Conservation (phyloP, 2,888 invertebrate genomes). For the Cabera pusaria region DNA sequence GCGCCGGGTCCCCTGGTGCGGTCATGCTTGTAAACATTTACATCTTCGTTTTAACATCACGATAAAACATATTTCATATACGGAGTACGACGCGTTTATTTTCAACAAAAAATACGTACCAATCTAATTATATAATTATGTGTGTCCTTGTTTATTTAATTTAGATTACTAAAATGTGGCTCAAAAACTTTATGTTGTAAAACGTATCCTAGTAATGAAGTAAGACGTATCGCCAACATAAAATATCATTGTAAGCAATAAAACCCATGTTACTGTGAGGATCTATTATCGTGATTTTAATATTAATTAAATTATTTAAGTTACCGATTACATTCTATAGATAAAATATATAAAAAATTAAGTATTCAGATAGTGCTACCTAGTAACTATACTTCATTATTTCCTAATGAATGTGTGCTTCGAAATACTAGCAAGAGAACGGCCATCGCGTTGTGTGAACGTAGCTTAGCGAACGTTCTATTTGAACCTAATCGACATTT, state of each 20-base stretch:
- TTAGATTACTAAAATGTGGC: slow-evolving; percentile 53
- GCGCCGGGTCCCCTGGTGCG: too few species aligned
- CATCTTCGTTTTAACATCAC: too few species aligned
- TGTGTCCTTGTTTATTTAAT: slow-evolving; percentile 36
- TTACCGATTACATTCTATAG: slow-evolving; percentile 32
- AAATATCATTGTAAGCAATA: slow-evolving; percentile 73
- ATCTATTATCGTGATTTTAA: slow-evolving; percentile 38
- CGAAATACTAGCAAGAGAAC: slow-evolving; percentile 1
- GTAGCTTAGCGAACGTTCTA: too few species aligned
- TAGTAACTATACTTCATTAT: slow-evolving; percentile 11
- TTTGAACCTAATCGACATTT: slow-evolving; percentile 1
- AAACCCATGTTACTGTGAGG: slow-evolving; percentile 47
- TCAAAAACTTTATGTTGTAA: slow-evolving; percentile 64
- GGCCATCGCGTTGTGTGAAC: slow-evolving; percentile 4
- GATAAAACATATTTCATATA: too few species aligned
- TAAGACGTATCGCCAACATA: slow-evolving; percentile 66
- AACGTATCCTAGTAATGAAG: slow-evolving; percentile 51
- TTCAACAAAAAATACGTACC: too few species aligned
- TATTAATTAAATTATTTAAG: slow-evolving; percentile 25
- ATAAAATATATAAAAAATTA: slow-evolving; percentile 17
- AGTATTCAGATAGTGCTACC: slow-evolving; percentile 44
- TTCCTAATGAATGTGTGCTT: slow-evolving; percentile 9
- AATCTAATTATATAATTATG: slow-evolving; percentile 27
- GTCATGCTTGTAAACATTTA: slow-evolving; percentile 4
- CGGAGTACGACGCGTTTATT: too few species aligned